Conservation (phyloP, 1,140 invertebrate species). For the Metopolophium dirhodum region DNA sequence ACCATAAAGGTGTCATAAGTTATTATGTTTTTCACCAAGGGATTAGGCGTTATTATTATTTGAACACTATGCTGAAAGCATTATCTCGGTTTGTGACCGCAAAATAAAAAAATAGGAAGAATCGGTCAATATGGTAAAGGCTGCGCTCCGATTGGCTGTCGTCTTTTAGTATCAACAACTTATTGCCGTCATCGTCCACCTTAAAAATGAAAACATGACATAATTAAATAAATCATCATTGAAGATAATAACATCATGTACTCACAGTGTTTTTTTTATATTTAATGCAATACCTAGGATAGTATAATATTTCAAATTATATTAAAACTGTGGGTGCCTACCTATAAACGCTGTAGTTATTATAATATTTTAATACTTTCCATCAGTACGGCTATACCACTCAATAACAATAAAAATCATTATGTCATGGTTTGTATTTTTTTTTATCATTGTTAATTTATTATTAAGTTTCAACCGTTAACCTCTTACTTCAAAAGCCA, state of each 20-base stretch:
- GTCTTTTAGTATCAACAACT: background rate
- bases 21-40: background rate
- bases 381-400: background rate
- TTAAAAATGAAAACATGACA: too few species aligned
- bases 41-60: slow-evolving; percentile 3
- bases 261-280: too few species aligned
- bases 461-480: background rate
- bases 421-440: background rate
- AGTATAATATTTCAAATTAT: too few species aligned
- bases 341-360: too few species aligned
- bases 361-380: background rate
- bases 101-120: background rate
- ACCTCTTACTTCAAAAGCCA: background rate
- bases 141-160: background rate
- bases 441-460: background rate
- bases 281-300: too few species aligned
- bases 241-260: too few species aligned
- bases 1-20: slow-evolving; percentile 23
- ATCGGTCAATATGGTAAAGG: background rate
- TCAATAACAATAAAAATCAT: background rate
- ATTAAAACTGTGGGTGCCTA: too few species aligned
- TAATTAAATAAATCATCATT: too few species aligned
- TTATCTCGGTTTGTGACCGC: background rate
- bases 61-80: background rate
- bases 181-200: background rate